These are phyloP conservation scores for Acrobasis repandana DNA, from an alignment of 2,888 invertebrate species.

Conservation along the genomic window DNA sequence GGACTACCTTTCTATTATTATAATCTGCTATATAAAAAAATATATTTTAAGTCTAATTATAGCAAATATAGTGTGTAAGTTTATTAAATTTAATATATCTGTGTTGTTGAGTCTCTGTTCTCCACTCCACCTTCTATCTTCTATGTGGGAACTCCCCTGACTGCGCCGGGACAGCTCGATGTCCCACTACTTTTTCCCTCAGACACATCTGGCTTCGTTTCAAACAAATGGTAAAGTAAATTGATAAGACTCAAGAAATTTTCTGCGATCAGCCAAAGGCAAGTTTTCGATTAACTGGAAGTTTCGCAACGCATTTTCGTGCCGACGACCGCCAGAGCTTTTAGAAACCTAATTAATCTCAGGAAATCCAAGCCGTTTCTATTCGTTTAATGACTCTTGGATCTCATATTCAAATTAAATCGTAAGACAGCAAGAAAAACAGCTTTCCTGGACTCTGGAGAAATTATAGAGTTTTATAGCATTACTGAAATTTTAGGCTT, in stretches of 20 bases:
- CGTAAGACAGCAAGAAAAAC: not conserved
- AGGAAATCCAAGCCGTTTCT: constrained; percentile 42
- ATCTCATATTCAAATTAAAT: not conserved
- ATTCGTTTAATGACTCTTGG: not conserved
- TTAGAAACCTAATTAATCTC: constrained; percentile 54
- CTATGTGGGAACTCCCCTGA: too few species aligned
- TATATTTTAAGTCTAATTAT: too few species aligned
- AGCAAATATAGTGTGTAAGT: too few species aligned
- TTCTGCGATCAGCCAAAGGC: constrained; percentile 18
- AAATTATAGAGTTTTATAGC: not conserved
- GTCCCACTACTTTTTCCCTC: too few species aligned
- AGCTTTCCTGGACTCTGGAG: not conserved
- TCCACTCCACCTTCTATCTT: too few species aligned
- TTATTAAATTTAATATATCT: too few species aligned
- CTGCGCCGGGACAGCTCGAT: too few species aligned
- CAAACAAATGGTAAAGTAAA: not conserved
- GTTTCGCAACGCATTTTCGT: constrained; percentile 41
- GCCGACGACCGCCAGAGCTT: constrained; percentile 39
- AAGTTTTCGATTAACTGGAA: constrained; percentile 41
- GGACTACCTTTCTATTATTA: too few species aligned
- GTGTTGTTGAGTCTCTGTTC: too few species aligned
- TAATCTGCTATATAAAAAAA: too few species aligned
- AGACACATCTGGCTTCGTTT: not conserved
- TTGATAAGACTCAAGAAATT: constrained; percentile 1
- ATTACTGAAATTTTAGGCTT: too few species aligned